Evolutionary conservation across 2,797 vertebrate genomes (phyloP), one percentile per base, ranked within the genome.

Genomic region (Clarias laeviceps): DNA sequence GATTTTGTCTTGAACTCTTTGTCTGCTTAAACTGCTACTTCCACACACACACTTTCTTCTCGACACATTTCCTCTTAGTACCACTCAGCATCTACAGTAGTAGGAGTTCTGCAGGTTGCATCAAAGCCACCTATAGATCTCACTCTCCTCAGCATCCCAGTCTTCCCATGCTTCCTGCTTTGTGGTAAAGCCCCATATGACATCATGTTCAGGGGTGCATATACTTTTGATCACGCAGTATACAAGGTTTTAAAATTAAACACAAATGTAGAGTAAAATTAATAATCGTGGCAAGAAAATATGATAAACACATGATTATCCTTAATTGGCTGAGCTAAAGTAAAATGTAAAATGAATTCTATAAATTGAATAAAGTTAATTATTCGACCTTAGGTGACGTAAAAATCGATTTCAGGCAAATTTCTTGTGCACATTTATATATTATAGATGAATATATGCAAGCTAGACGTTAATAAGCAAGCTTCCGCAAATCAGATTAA

Each of bases 111-210:
- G 50, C 2, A 14, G 50, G 50, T 54, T 54, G 50, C 50, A 54
- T 54, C 50, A 54, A 54, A 14, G 2, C 12, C 2, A 54, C 50
- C 50, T 54, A 14, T 54, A 54, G 50, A 14, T 54, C 50, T 54
- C 11, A 50, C 45, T 12, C 11, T 50, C 45, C 45, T 50, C 50
- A 14, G 50, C 50, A 54, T 54, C 50, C 50, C 50, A 54, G 50
- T 54, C 12, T 14, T 14, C 50, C 50, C 12, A 50, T 29, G n/a
- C 45, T 8, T 24, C 1, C 14, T 6, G 14, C 64, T 29, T 17
- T 17, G 27, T 20, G 5, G 0, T 1, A 20, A 4, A 15, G 14
- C 0, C 4, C 5, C 5, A 2, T 17, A 1, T 0, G 14, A 6
- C 12, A 11, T 45, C 37, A n/a, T 12, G 11, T n/a, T 18, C 45